Evolutionary conservation across 1,140 invertebrate species (phyloP), one percentile per base, ranked within the genome.

Genomic region (Achroia grisella): DNA sequence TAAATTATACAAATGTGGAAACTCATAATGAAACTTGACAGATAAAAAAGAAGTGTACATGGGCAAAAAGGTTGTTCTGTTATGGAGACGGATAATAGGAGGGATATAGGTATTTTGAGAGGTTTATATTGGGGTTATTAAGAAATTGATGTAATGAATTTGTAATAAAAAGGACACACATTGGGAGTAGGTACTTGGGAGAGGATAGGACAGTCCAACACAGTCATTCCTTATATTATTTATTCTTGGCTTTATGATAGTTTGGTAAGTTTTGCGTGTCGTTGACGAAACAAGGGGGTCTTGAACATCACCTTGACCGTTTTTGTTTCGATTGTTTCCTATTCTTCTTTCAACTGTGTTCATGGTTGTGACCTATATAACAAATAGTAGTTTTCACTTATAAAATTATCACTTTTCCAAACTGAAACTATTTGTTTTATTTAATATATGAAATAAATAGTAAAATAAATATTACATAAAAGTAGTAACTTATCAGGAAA

Each of bases 211-310:
- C 34, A 71, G 40, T 56, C 66, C 70, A 63, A 61, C 42, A 48
- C 37, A 56, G 36, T 74, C 49, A 28, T 49, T 39, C 61, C 59
- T 52, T 41, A 68, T 59, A 30, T 51, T 57, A 35, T 42, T 41
- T 50, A 63, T 59, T 65, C 70, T 76, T 56, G 56, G 66, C 50
- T 52, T 57, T 17, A 55, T 71, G n/a, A 56, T 47, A 5, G 53
- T 44, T 36, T 39, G 40, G 35, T 37, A 40, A 17, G 52, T 31
- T 13, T 42, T 37, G 31, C 49, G 52, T 34, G 57, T 62, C 13
- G 78, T 78, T 34, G 78, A 78, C 28, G 79, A 78, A 48, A 83
- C 56, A 37, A 53, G 56, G 23, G 71, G 69, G 52, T 79, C 77
- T 78, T 83, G 73, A 50, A 83, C 54, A 62, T 72, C 68, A 74